Conservation (phyloP, 2,113 vertebrate species). For the Crotalus viridis region DNA sequence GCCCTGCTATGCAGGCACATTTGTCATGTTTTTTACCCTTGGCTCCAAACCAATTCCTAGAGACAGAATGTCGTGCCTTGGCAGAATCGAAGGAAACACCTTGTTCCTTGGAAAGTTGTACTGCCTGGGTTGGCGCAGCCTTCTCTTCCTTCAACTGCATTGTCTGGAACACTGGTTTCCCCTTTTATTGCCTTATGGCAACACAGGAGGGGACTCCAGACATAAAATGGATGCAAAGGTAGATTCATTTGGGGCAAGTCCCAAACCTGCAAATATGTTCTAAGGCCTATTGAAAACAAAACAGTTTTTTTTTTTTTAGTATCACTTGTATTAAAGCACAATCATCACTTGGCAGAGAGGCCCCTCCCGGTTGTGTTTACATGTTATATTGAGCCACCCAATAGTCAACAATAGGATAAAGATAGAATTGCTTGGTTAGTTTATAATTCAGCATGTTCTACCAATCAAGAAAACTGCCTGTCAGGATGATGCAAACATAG, state of each 20-base stretch:
- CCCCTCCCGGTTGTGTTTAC: background rate
- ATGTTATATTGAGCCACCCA: background rate
- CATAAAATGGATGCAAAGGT: background rate
- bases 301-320: background rate
- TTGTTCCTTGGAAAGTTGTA: conserved; percentile 21
- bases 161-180: conserved; percentile 5
- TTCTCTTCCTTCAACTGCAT: conserved; percentile 19
- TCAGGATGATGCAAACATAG: background rate
- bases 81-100: conserved; percentile 35
- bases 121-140: background rate
- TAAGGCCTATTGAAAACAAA: background rate
- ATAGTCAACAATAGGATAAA: background rate
- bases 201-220: background rate
- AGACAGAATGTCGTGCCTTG: conserved; percentile 19
- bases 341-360: background rate
- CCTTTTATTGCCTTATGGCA: background rate
- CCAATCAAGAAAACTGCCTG: background rate
- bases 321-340: background rate
- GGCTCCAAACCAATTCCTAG: conserved; percentile 5
- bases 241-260: background rate
- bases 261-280: background rate
- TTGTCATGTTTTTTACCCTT: background rate
- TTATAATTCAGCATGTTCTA: background rate
- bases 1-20: background rate
- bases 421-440: background rate